These are phyloP conservation scores for Syncerus caffer DNA, from an alignment of 2,797 vertebrate genomes.

Conservation along the genomic window DNA sequence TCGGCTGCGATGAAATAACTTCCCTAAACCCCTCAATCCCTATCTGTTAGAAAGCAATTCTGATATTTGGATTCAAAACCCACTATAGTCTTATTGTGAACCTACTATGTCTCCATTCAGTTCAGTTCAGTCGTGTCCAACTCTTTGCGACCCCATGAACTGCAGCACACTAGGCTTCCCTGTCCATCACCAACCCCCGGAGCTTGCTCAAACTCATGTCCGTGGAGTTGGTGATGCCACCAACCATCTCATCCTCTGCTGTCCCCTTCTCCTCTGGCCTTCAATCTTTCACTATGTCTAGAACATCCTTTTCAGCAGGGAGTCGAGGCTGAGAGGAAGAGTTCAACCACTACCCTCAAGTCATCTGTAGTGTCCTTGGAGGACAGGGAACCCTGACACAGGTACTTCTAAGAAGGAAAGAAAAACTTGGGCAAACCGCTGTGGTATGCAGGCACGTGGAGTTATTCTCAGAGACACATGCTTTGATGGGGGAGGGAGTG, in stretches of 20 bases:
- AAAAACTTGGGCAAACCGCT: not conserved
- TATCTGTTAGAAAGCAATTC: not conserved
- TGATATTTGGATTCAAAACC: not conserved
- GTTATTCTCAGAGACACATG: not conserved
- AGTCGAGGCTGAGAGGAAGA: not conserved
- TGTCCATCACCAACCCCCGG: not conserved
- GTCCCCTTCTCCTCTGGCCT: not conserved
- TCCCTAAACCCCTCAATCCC: not conserved
- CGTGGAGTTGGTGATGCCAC: not conserved
- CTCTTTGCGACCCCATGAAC: not conserved
- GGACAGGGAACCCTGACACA: not conserved
- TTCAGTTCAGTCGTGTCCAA: not conserved
- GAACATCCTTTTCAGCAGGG: not conserved
- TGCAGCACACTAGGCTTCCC: not conserved
- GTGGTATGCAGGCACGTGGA: not conserved
- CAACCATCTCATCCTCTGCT: not conserved
- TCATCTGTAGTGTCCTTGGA: fast-evolving
- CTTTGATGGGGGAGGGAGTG: not conserved
- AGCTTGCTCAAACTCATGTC: not conserved
- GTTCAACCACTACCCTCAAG: not conserved
- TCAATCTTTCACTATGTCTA: not conserved
- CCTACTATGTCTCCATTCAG: not conserved
- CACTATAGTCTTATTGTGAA: not conserved
- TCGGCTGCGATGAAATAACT: not conserved
- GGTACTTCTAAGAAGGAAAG: not conserved